Conservation (phyloP, 2,113 vertebrate species). For the Trogon surrucura region DNA sequence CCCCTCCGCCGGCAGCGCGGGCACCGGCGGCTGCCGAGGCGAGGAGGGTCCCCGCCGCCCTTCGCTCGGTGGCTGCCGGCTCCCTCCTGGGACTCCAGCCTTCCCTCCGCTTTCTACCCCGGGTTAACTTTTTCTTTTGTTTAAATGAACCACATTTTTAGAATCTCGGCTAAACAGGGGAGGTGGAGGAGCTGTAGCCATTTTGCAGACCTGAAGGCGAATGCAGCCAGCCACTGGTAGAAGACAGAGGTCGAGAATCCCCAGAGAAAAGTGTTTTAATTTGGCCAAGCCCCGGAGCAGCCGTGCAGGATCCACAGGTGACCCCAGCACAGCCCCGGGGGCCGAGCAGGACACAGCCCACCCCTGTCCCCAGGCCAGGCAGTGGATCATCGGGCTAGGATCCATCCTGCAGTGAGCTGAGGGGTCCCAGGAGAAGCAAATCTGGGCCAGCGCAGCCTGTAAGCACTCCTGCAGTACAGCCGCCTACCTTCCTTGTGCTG, state of each 20-base stretch:
- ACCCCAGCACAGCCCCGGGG: background rate
- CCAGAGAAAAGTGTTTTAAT: accelerated
- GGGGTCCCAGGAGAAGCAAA: accelerated
- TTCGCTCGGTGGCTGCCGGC: accelerated
- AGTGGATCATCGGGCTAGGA: background rate
- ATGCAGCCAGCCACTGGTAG: accelerated
- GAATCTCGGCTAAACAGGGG: background rate
- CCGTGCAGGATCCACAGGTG: too few species aligned
- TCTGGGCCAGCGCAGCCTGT: accelerated
- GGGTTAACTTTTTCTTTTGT: too few species aligned
- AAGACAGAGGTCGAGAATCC: accelerated
- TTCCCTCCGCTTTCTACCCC: accelerated
- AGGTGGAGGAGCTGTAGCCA: background rate
- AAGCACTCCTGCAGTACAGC: accelerated
- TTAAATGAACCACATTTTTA: background rate
- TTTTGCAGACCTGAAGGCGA: background rate
- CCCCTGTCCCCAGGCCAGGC: accelerated
- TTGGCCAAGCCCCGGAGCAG: accelerated
- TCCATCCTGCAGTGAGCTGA: accelerated
- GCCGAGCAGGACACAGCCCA: accelerated
- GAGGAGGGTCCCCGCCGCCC: background rate
- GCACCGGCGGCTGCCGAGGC: background rate
- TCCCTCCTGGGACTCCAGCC: accelerated
- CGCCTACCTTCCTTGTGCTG: background rate
- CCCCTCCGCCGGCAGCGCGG: background rate